Evolutionary conservation across 2,113 vertebrate species (phyloP).

Genomic region (Pelmatolapia mariae): DNA sequence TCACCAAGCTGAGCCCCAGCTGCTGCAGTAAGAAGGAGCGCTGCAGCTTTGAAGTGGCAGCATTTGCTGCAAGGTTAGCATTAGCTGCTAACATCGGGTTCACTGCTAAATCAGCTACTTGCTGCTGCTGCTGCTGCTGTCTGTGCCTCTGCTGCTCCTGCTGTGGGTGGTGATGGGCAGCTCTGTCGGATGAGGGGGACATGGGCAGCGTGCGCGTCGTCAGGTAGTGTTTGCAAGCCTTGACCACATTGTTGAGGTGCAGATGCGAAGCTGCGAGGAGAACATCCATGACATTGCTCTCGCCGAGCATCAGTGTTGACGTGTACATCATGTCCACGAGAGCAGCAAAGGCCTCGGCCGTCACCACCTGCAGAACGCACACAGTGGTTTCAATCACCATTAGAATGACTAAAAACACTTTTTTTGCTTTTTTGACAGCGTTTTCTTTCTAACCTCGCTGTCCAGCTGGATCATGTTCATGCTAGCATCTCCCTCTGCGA

Average conservation of each 20-base stretch:
- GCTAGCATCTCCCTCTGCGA: conserved; percentile 86
- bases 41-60: conserved; percentile 78
- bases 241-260: conserved; percentile 93
- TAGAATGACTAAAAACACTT: not conserved
- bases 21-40: conserved; percentile 95
- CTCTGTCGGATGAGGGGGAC: conserved; percentile 78
- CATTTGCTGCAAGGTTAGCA: conserved; percentile 24
- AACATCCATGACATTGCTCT: conserved; percentile 98
- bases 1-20: conserved; percentile 91
- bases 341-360: conserved; percentile 92
- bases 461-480: conserved; percentile 98
- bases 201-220: conserved; percentile 90
- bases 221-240: conserved; percentile 97
- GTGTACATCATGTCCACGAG: conserved; percentile 99
- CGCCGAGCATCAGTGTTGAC: conserved; percentile 93
- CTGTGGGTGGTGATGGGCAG: conserved; percentile 42
- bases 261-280: conserved; percentile 93
- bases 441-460: conserved; percentile 73
- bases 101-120: conserved; percentile 38
- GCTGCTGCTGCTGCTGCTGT: conserved; percentile 75
- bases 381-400: not conserved
- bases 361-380: conserved; percentile 76
- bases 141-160: conserved; percentile 64
- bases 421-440: not conserved
- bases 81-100: conserved; percentile 32